Conservation (phyloP, 2,797 vertebrate genomes). For the Myotis pilosus region DNA sequence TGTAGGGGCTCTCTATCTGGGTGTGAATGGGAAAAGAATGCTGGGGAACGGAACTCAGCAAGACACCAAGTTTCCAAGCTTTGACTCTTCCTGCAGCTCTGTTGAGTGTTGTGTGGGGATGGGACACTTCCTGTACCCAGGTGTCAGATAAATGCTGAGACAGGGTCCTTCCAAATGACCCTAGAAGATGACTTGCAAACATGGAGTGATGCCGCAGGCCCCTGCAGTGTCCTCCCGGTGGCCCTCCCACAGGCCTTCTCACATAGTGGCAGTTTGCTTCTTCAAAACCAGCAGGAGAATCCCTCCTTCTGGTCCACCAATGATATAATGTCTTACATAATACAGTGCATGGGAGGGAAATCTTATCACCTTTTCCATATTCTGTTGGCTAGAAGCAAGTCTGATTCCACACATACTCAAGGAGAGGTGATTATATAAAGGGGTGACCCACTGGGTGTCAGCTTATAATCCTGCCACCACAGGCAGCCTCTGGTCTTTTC, state of each 20-base stretch:
- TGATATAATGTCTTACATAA: neutral
- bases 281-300: neutral
- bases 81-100: neutral
- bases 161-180: neutral
- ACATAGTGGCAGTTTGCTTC: neutral
- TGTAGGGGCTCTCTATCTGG: rapidly evolving
- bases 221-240: neutral
- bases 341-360: neutral
- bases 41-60: neutral
- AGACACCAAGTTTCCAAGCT: neutral
- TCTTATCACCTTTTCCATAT: neutral
- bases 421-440: neutral
- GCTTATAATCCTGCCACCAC: neutral
- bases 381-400: neutral
- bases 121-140: neutral
- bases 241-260: neutral
- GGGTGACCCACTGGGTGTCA: neutral
- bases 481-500: neutral
- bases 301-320: neutral
- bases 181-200: neutral
- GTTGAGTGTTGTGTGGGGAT: neutral
- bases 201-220: rapidly evolving
- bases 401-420: neutral
- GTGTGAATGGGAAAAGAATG: neutral
- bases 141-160: neutral